Conservation (phyloP, 2,113 vertebrate genomes). For the Lathamus discolor region DNA sequence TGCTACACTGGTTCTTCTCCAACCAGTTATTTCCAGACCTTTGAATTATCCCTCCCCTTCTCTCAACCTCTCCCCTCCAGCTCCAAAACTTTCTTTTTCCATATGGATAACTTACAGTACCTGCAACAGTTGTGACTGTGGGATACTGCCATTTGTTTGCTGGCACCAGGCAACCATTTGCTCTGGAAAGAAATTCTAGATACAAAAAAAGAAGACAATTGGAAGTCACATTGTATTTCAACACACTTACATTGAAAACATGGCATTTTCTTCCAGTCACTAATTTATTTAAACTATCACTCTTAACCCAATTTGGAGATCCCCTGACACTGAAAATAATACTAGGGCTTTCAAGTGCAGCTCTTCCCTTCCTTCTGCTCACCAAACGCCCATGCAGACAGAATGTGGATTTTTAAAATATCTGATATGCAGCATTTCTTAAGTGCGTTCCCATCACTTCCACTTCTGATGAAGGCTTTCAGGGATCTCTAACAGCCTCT, state of each 20-base stretch:
- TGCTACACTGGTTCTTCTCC: not conserved
- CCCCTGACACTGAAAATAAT: not conserved
- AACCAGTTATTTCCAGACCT: not conserved
- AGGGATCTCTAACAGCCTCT: not conserved
- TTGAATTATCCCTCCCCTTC: not conserved
- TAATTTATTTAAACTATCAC: not conserved
- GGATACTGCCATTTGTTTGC: slow-evolving; percentile 88
- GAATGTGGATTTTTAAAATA: slow-evolving; percentile 16
- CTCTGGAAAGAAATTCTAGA: slow-evolving; percentile 95
- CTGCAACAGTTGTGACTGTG: slow-evolving; percentile 92
- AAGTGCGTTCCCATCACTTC: not conserved
- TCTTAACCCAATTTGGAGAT: not conserved
- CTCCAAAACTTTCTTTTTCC: not conserved
- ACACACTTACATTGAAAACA: not conserved
- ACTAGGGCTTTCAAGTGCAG: not conserved
- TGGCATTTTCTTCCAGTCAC: not conserved
- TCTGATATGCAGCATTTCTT: not conserved
- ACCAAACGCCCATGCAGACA: not conserved
- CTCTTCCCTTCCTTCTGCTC: slow-evolving; percentile 11
- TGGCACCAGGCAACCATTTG: slow-evolving; percentile 98
- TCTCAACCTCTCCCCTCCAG: not conserved
- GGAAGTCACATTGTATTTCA: not conserved
- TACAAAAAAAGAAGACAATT: slow-evolving; percentile 14
- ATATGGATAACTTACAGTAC: slow-evolving; percentile 68
- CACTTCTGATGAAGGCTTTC: not conserved